Percentiles rank a stretch among this genome's conserved stretches.
Conservation (phyloP, 2,113 vertebrate species). For the Archilochus colubris region DNA sequence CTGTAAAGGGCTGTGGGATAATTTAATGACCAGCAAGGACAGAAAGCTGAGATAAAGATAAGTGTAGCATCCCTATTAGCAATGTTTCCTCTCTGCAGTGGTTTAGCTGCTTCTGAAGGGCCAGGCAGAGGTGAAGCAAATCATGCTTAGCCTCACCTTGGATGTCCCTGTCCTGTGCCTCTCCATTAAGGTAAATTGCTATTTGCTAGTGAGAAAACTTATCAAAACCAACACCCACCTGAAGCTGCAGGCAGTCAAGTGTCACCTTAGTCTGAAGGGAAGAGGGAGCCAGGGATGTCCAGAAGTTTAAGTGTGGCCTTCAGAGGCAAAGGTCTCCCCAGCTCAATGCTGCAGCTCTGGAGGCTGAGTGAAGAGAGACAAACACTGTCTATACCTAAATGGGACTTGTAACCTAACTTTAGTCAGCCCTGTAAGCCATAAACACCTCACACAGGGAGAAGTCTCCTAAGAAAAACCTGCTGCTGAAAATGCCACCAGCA, state of each 20-base stretch:
- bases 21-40: conserved; percentile 55
- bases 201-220: background rate
- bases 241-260: background rate
- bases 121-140: conserved; percentile 2
- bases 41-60: conserved; percentile 51
- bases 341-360: background rate
- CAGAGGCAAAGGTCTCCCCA: background rate
- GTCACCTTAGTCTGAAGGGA: background rate
- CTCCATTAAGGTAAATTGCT: background rate
- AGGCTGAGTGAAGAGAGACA: background rate
- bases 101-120: background rate
- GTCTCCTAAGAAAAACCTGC: background rate
- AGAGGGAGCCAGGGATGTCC: background rate
- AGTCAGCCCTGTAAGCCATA: background rate
- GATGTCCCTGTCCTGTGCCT: background rate
- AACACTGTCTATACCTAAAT: background rate
- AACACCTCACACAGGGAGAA: background rate
- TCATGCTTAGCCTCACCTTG: background rate
- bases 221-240: background rate
- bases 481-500: background rate
- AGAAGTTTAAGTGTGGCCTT: background rate
- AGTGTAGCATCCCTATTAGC: background rate
- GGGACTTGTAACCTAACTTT: background rate
- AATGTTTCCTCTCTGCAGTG: background rate
- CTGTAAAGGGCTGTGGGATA: conserved; percentile 26